Evolutionary conservation across 2,797 vertebrate species (phyloP), one percentile per base, ranked within the genome.

Genomic region (Phalloptychus januarius): DNA sequence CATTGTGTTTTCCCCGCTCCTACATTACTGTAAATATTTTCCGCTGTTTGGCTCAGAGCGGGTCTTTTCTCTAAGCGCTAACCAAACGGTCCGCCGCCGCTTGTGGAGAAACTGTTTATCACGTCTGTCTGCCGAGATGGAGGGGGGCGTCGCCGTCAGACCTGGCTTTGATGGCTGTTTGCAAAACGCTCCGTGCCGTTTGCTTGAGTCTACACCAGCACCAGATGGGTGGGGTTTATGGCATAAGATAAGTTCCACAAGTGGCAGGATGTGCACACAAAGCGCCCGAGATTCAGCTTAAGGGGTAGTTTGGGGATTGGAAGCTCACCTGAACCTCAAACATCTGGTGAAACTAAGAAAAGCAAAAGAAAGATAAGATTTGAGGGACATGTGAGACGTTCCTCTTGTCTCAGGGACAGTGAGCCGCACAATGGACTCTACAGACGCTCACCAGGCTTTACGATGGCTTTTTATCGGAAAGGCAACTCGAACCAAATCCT

Each of bases 231-330:
- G 90, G 89, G 90, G 83, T 72, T 91, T 93, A 92, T 6, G 33
- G 84, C 81, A 65, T 87, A 87, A 87, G 88, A 84, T 77, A 71
- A 45, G 79, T 33, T 81, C 83, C 63, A 44, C 78, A 69, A 85
- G 85, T 70, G 87, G 88, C 91, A 92, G 91, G 87, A 91, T 88
- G 92, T 54, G 92, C 83, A 93, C 90, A 94, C 90, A 94, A 81
- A 87, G 86, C 79, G 74, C 79, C 82, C 10, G 76, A 56, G 72
- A 86, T 82, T 82, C 72, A 77, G 89, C 79, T 91, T 87, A 87
- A 44, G 25, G 78, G 31, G 75, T 54, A 7, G 77, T 50, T 74
- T 31, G 50, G 84, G 85, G 92, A 89, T 70, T 87, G 89, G 82
- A 87, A 72, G 87, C 86, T 88, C 90, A 92, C 92, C 90, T 93